Conservation (phyloP, 2,113 vertebrate genomes). For the Xiphophorus couchianus region DNA sequence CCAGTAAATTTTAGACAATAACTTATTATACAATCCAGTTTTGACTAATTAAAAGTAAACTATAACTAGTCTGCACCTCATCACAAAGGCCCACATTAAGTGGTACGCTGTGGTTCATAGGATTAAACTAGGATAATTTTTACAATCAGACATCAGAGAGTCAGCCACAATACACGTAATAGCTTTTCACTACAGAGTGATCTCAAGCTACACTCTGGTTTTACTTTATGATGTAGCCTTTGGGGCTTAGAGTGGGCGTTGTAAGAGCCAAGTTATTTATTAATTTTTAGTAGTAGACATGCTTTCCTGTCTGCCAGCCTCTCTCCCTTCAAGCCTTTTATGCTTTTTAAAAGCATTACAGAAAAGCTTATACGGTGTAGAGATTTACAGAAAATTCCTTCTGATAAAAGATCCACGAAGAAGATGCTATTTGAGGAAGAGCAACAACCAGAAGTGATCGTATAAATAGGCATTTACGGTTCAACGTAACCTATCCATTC, state of each 20-base stretch:
- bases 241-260: constrained; percentile 17
- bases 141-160: constrained; percentile 24
- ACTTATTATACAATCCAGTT: background rate
- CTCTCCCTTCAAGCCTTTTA: constrained; percentile 9
- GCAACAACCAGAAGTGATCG: constrained; percentile 6
- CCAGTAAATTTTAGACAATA: no score
- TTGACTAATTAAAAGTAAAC: background rate
- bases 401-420: constrained; percentile 14
- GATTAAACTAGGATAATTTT: background rate
- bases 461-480: constrained; percentile 12
- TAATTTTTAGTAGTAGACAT: constrained; percentile 22
- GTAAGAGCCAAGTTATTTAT: constrained; percentile 42
- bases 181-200: constrained; percentile 55
- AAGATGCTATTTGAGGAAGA: background rate
- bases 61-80: background rate
- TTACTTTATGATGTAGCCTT: constrained; percentile 30
- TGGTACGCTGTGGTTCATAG: background rate
- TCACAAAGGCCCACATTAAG: background rate
- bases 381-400: constrained; percentile 30
- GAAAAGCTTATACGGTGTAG: background rate
- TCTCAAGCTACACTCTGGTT: constrained; percentile 37
- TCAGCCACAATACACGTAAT: constrained; percentile 11
- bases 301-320: constrained; percentile 37
- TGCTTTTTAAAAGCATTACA: background rate
- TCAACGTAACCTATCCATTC: constrained; percentile 27